phyloP scores from a whole-genome alignment of 2,888 invertebrate species.

The Anthophora plumipes region DNA sequence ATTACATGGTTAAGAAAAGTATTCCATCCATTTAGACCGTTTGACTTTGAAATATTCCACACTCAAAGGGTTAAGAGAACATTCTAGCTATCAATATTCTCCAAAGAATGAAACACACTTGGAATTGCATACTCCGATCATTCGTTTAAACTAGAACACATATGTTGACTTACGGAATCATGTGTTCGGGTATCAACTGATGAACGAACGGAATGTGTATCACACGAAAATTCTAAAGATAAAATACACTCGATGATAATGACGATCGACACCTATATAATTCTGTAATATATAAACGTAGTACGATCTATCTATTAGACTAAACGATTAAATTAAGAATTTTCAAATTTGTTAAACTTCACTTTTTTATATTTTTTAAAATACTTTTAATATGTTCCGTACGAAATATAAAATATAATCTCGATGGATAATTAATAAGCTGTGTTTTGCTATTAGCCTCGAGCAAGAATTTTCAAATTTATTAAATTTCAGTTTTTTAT shows the following conservation, averaged over 20 bases:
- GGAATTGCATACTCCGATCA: neutral
- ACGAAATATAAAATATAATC: neutral
- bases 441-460: constrained; percentile 86
- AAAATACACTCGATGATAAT: neutral
- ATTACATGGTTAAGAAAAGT: too few species aligned
- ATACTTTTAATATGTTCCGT: neutral
- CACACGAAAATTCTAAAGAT: neutral
- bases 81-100: too few species aligned
- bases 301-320: too few species aligned
- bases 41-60: too few species aligned
- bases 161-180: constrained; percentile 8
- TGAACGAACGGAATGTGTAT: neutral
- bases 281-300: too few species aligned
- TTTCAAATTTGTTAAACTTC: neutral
- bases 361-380: too few species aligned
- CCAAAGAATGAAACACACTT: neutral
- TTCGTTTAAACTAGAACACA: constrained; percentile 14
- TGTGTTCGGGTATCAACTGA: neutral
- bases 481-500: too few species aligned
- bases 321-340: too few species aligned
- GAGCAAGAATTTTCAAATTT: constrained; percentile 84
- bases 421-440: neutral
- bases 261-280: too few species aligned
- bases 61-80: too few species aligned
- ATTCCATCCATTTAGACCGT: too few species aligned